Evolutionary conservation across 2,888 invertebrate species (phyloP), one percentile per base, ranked within the genome.

Genomic region (Blomia tropicalis): DNA sequence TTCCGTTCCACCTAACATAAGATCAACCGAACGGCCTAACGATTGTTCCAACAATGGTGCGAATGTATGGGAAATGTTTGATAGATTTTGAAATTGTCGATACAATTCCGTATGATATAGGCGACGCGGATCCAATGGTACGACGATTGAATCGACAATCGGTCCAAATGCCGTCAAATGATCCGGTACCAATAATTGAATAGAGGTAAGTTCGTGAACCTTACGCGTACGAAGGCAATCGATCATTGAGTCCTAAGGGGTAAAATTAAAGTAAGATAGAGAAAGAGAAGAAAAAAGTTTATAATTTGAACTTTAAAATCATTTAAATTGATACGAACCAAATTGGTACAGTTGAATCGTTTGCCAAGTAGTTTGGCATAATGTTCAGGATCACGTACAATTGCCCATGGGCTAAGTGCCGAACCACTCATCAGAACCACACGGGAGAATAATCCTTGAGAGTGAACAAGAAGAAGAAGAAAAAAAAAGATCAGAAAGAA

Each of bases 161-260:
- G 92, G 92, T n/a, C 90, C 92, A 73, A 91, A 92, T 25, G 87
- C 87, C 36, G 87, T 83, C 60, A 90, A 79, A 74, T 90, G 90
- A 32, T 85, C 82, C 70, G 87, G 84, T 25, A 67, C 67, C 59
- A 64, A 43, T 61, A 87, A 79, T 69, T 81, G 79, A 47, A 87
- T 83, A 43, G 82, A 86, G 70, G 88, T 76, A 75, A 89, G 84
- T 59, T 85, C 83, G 23, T 81, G 77, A 27, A 87, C 79, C n/a
- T 82, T 81, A 70, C 84, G 84, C 70, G 83, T 81, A 60, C 88
- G 80, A 67, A 89, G 78, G 72, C 89, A 90, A 59, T 87, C 85
- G 17, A 87, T 87, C 71, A 89, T 86, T 68, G 60, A 58, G 58
- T 66, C 67, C 60, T 61, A 43, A 58, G 58, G 17, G 17, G n/a